These are phyloP conservation scores for Chrysemys picta DNA, from an alignment of 2,113 vertebrate species.

Conservation along the genomic window DNA sequence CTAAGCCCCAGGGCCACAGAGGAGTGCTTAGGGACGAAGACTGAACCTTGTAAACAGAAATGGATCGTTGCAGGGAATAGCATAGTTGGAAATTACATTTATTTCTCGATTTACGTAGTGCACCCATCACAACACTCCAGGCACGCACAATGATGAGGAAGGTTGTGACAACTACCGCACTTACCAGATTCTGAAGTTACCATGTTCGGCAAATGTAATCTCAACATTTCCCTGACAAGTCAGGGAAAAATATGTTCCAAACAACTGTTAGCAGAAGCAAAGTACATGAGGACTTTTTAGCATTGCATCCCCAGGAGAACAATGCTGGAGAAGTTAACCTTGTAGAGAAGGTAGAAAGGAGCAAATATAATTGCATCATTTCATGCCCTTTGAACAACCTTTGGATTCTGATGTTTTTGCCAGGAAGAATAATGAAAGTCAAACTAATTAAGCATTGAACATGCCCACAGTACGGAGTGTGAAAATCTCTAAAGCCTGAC, in stretches of 20 bases:
- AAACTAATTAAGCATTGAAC: slow-evolving; percentile 1
- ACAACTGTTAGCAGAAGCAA: neutral
- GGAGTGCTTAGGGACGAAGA: neutral
- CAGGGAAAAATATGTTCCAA: neutral
- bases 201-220: fast-evolving
- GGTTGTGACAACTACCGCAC: neutral
- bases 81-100: fast-evolving
- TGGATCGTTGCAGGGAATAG: neutral
- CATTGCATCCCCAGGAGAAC: neutral
- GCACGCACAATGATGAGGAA: neutral
- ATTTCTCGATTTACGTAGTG: neutral
- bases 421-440: slow-evolving; percentile 32
- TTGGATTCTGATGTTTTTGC: slow-evolving; percentile 17
- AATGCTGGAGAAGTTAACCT: neutral
- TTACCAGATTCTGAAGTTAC: neutral
- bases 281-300: fast-evolving
- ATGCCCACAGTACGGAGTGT: neutral
- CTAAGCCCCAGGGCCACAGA: neutral
- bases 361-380: neutral
- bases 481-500: neutral
- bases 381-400: neutral
- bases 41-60: neutral
- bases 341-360: neutral
- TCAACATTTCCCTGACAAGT: neutral
- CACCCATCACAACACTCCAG: neutral